Evolutionary conservation across 2,888 invertebrate species (phyloP).

Genomic region (Apocheima hispidaria): DNA sequence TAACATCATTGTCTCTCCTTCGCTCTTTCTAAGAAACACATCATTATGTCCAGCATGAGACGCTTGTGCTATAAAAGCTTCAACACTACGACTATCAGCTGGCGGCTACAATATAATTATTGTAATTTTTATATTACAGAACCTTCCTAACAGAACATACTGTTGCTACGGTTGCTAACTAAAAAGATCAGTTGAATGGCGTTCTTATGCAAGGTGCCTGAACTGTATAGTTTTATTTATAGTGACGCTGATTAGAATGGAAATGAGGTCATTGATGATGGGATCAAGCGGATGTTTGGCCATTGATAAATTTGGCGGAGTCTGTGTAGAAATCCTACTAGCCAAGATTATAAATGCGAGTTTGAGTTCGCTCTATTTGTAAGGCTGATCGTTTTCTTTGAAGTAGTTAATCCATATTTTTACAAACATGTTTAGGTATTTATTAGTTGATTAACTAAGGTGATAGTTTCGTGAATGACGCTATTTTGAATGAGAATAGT

Average conservation of each 20-base stretch:
- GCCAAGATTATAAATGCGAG: constrained; percentile 14
- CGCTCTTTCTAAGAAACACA: no score
- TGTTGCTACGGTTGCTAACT: not conserved
- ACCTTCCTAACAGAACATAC: no score
- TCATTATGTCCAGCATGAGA: no score
- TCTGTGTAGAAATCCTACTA: constrained; percentile 20
- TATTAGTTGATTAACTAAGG: no score
- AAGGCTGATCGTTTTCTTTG: constrained; percentile 1
- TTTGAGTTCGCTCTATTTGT: constrained; percentile 3
- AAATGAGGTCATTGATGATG: constrained; percentile 28
- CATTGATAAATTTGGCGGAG: constrained; percentile 26
- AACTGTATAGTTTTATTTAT: constrained; percentile 15
- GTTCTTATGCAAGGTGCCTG: not conserved
- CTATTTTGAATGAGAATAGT: no score
- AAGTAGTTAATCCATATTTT: not conserved
- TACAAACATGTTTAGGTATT: not conserved
- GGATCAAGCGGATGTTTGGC: constrained; percentile 27
- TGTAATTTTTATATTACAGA: no score
- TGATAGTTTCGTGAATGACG: no score
- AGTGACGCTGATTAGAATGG: constrained; percentile 27
- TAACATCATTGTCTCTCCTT: no score
- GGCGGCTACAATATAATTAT: no score
- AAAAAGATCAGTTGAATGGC: not conserved
- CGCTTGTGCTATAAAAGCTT: no score
- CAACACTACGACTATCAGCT: no score